Evolutionary conservation across 1,140 invertebrate species (phyloP).

Genomic region (Drosophila triauraria): DNA sequence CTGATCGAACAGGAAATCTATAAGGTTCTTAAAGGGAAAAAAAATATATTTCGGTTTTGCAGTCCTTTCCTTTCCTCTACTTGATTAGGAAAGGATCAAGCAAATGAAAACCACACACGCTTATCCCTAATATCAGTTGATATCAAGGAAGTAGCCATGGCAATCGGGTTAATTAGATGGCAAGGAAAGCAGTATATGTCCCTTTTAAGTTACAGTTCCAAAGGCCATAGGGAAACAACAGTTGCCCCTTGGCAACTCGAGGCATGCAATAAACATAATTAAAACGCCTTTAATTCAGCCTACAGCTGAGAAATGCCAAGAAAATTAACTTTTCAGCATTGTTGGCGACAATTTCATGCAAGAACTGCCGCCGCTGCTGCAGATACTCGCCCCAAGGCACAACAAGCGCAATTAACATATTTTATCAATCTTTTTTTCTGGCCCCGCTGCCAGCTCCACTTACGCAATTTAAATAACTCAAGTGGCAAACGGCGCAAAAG

Average conservation of each 20-base stretch:
- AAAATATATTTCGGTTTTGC: not conserved
- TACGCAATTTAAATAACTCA: constrained; percentile 84
- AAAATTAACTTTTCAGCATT: constrained; percentile 83
- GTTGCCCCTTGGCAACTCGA: not conserved
- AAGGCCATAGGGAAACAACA: not conserved
- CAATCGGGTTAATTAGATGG: constrained; percentile 35
- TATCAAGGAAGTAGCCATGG: not conserved
- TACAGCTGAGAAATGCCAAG: constrained; percentile 47
- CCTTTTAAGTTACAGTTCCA: not conserved
- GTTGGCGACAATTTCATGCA: constrained; percentile 75
- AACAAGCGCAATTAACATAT: constrained; percentile 81
- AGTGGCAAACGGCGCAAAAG: constrained; percentile 72
- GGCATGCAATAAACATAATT: constrained; percentile 76
- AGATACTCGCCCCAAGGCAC: constrained; percentile 33
- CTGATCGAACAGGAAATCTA: not conserved
- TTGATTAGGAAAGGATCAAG: not conserved
- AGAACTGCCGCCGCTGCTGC: constrained; percentile 37
- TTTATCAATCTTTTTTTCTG: constrained; percentile 77
- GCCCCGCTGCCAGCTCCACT: constrained; percentile 53
- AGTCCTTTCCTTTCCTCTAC: not conserved
- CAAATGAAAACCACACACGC: constrained; percentile 7
- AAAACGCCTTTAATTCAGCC: constrained; percentile 72
- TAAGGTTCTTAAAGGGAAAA: not conserved
- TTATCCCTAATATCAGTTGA: not conserved
- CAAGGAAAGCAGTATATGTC: not conserved